Evolutionary conservation across 2,113 vertebrate genomes (phyloP).

Genomic region (Macrotis lagotis): DNA sequence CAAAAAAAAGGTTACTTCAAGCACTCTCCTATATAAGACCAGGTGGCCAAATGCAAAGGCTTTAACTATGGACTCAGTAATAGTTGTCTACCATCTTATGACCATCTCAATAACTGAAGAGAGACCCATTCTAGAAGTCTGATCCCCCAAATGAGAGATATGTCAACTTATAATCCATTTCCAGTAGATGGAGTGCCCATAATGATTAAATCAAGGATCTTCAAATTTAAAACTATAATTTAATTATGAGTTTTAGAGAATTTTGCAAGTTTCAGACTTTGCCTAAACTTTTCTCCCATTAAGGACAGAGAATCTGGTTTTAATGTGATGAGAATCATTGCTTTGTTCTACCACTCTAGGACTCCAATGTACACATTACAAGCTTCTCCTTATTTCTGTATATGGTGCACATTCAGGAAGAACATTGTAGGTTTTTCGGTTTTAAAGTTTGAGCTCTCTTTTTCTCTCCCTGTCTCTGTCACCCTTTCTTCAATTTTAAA

Average conservation of each 20-base stretch:
- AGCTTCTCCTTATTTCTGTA: slow-evolving; percentile 2
- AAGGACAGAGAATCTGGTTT: background rate
- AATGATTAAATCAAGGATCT: background rate
- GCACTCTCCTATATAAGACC: background rate
- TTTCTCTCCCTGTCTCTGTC: no score
- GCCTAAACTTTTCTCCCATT: background rate
- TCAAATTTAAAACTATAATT: background rate
- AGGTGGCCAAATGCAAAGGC: background rate
- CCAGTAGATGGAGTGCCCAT: background rate
- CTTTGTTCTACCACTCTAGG: slow-evolving; percentile 9
- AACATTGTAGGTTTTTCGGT: background rate
- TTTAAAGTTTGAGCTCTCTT: background rate
- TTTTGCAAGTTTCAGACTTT: background rate
- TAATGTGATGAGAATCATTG: background rate
- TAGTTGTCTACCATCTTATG: background rate
- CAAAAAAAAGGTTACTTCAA: background rate
- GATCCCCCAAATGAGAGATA: background rate
- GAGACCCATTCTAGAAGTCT: background rate
- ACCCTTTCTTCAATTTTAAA: no score
- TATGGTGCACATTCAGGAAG: background rate
- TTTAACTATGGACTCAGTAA: background rate
- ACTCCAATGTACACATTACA: background rate
- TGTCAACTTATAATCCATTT: background rate
- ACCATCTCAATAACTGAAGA: background rate
- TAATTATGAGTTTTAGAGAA: slow-evolving; percentile 2